Evolutionary conservation across 2,113 vertebrate genomes (phyloP).

Genomic region (Catharus bicknelli): DNA sequence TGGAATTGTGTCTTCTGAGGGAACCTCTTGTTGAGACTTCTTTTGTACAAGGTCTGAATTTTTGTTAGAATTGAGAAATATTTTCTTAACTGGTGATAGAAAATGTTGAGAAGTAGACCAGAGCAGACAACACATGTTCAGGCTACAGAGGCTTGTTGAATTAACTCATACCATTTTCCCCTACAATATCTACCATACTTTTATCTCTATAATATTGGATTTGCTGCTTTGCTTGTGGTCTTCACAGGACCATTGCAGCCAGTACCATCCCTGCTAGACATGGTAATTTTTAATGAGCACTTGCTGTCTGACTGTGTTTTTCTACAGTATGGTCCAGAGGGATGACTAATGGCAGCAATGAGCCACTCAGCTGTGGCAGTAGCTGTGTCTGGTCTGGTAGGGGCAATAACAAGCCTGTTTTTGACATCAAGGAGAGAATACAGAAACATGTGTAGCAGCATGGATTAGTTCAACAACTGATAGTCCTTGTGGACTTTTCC

Average conservation of each 20-base stretch:
- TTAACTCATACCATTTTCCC: not conserved
- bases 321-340: not conserved
- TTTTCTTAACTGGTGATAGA: not conserved
- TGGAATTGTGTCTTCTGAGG: not conserved
- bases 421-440: not conserved
- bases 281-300: not conserved
- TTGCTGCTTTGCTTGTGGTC: not conserved
- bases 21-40: not conserved
- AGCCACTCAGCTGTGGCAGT: not conserved
- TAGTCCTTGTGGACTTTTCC: not conserved
- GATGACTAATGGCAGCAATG: not conserved
- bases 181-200: not conserved
- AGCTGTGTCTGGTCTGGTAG: not conserved
- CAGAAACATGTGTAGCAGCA: not conserved
- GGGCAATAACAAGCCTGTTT: not conserved
- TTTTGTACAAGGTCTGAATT: not conserved
- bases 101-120: not conserved
- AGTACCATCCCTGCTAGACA: not conserved
- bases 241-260: not conserved
- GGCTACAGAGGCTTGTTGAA: not conserved
- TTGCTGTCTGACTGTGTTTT: not conserved
- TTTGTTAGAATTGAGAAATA: not conserved
- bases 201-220: not conserved
- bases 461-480: not conserved
- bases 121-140: not conserved